A percentile compares a stretch with the other conserved stretches of the same genome.
Evolutionary conservation across 2,888 invertebrate genomes (phyloP).

Genomic region (Dynastes hyllus): DNA sequence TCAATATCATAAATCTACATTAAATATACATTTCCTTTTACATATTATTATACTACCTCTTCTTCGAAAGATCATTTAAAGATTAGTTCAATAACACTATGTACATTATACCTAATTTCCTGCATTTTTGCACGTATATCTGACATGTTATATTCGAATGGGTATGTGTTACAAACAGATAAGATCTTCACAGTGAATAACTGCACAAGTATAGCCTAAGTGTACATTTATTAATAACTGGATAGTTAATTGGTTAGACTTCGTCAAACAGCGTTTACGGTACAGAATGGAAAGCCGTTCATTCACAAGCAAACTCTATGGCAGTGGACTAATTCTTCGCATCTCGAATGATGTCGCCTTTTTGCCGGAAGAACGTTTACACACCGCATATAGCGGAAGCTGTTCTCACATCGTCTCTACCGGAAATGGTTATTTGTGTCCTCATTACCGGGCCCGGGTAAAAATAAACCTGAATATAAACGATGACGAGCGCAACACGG

Average conservation of each 20-base stretch:
- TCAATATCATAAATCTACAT: no score
- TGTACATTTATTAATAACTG: not conserved
- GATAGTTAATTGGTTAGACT: conserved; percentile 1
- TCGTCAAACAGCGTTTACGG: not conserved
- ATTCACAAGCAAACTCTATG: no score
- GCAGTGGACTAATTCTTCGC: conserved; percentile 22
- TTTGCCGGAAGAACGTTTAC: conserved; percentile 42
- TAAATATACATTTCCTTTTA: no score
- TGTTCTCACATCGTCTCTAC: conserved; percentile 57
- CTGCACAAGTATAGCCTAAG: not conserved
- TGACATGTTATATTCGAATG: no score
- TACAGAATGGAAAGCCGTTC: not conserved
- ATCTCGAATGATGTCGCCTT: conserved; percentile 15
- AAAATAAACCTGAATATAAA: conserved; percentile 58
- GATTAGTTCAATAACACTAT: no score
- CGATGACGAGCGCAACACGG: conserved; percentile 3
- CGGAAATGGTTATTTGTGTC: conserved; percentile 63
- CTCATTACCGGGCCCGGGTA: conserved; percentile 58
- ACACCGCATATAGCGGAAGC: conserved; percentile 57
- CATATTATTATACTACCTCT: no score
- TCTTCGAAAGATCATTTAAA: no score
- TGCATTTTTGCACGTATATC: no score
- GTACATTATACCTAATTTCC: no score
- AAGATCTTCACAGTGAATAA: no score
- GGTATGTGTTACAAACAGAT: no score